A percentile compares a stretch with the other conserved stretches of the same genome.
Conservation (phyloP, 2,888 invertebrate species). For the Synanthedon vespiformis region DNA sequence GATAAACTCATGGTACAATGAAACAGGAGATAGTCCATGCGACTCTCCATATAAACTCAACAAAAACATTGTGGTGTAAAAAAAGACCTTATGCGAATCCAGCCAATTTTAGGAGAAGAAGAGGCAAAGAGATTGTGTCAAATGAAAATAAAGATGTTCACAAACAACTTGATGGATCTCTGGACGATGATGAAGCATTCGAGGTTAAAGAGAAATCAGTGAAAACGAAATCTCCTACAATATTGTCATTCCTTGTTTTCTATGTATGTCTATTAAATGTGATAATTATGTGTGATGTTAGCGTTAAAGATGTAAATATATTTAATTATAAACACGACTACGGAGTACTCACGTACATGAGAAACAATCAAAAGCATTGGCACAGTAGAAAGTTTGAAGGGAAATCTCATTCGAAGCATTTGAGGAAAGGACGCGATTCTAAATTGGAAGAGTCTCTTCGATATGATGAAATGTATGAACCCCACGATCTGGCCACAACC, state of each 20-base stretch:
- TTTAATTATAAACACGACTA: constrained; percentile 22
- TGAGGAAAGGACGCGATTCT: constrained; percentile 26
- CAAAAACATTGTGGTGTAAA: constrained; percentile 28
- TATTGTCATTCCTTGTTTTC: constrained; percentile 46
- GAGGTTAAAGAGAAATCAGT: constrained; percentile 38
- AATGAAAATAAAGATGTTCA: constrained; percentile 13
- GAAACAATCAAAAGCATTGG: constrained; percentile 27
- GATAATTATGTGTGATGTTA: constrained; percentile 64
- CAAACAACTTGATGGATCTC: constrained; percentile 24
- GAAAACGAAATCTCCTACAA: constrained; percentile 21
- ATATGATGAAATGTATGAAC: constrained; percentile 38
- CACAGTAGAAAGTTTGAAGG: constrained; percentile 27
- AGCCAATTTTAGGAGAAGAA: constrained; percentile 34
- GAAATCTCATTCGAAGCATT: constrained; percentile 22
- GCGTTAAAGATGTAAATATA: constrained; percentile 47
- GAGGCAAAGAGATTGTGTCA: constrained; percentile 11
- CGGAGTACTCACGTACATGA: constrained; percentile 17
- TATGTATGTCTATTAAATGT: constrained; percentile 58
- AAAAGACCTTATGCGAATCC: constrained; percentile 27
- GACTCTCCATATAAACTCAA: constrained; percentile 42
- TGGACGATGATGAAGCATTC: constrained; percentile 61
- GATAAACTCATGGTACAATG: constrained; percentile 49
- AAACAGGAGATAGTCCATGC: constrained; percentile 55
- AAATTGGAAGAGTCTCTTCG: constrained; percentile 18
- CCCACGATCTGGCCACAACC: constrained; percentile 43